Conservation (phyloP, 2,888 invertebrate species). For the Polydrusus pterygomalis region DNA sequence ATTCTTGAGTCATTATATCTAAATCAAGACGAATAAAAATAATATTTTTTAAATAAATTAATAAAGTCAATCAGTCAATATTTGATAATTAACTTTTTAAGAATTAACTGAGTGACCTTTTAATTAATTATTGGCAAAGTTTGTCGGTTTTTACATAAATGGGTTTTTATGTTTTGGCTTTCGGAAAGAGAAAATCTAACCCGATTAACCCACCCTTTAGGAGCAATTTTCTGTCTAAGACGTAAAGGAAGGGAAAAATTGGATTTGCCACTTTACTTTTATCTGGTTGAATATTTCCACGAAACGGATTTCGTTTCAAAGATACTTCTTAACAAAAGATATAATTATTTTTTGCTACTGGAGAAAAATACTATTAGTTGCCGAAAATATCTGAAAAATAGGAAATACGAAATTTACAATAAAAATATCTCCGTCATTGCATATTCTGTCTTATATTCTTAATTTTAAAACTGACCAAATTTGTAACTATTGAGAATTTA, state of each 20-base stretch:
- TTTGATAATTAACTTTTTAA: not conserved
- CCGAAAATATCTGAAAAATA: not conserved
- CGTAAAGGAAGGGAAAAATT: constrained; percentile 1
- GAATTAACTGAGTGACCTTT: not conserved
- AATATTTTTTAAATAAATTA: too few relatives aligned
- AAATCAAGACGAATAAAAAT: too few relatives aligned
- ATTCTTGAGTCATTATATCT: too few relatives aligned
- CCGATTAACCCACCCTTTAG: not conserved
- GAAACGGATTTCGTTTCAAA: not conserved
- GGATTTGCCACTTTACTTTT: constrained; percentile 8
- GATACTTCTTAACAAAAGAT: not conserved
- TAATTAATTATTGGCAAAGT: not conserved
- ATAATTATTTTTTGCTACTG: not conserved
- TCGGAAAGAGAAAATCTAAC: not conserved
- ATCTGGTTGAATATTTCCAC: not conserved
- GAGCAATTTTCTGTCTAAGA: constrained; percentile 5
- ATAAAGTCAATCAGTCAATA: not conserved
- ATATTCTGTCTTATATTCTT: too few relatives aligned
- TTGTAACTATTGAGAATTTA: too few relatives aligned
- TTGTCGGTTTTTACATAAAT: constrained; percentile 1
- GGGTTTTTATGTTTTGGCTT: constrained; percentile 5
- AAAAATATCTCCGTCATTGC: too few relatives aligned
- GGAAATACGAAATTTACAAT: not conserved
- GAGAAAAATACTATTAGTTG: not conserved
- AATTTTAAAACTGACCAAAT: too few relatives aligned